Evolutionary conservation across 2,797 vertebrate genomes (phyloP).

Genomic region (Hydrolagus colliei): DNA sequence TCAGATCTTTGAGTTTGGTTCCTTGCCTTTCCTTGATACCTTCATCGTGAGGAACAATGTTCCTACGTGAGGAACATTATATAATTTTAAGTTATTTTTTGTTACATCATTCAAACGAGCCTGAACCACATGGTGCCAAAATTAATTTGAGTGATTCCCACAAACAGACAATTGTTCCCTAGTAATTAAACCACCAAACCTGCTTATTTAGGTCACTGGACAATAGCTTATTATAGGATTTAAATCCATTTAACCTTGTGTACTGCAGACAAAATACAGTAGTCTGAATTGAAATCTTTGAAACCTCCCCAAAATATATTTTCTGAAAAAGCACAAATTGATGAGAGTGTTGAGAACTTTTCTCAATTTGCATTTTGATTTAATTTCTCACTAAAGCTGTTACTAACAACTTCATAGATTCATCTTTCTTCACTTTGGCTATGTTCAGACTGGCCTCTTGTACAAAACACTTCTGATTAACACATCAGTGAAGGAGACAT

Average conservation of each 20-base stretch:
- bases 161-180: neutral
- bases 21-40: too few species aligned
- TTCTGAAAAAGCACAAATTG: neutral
- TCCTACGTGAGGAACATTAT: too few species aligned
- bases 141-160: slow-evolving; percentile 5
- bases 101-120: too few species aligned
- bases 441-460: neutral
- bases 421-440: neutral
- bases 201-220: neutral
- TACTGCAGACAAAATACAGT: too few species aligned
- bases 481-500: neutral
- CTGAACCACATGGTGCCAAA: neutral
- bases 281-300: too few species aligned
- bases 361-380: neutral
- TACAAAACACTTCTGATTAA: too few species aligned
- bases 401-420: too few species aligned
- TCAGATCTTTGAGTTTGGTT: too few species aligned
- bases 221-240: neutral
- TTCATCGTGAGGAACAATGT: too few species aligned
- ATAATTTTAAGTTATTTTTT: too few species aligned
- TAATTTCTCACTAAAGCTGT: neutral
- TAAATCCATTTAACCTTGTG: neutral
- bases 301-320: neutral
- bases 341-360: neutral
- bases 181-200: neutral